Evolutionary conservation across 2,888 invertebrate genomes (phyloP).

Genomic region (Serripes groenlandicus): DNA sequence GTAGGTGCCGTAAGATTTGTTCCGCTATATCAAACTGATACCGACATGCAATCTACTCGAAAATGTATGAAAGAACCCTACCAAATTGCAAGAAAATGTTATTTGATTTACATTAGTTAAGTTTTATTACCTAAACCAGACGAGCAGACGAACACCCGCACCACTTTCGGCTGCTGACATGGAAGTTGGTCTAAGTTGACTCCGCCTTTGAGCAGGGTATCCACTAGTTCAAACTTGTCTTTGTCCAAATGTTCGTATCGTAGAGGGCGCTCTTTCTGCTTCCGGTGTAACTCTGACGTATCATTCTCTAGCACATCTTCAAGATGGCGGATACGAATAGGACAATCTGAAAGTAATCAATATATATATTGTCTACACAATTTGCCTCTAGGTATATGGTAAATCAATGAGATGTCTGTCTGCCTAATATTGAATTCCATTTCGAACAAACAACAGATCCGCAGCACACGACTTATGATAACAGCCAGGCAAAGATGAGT

Average conservation of each 20-base stretch:
- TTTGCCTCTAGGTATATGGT: no score
- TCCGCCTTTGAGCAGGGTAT: conserved; percentile 72
- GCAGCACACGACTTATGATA: no score
- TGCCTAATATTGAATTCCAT: no score
- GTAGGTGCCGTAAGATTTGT: no score
- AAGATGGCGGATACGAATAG: conserved; percentile 70
- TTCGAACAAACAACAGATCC: no score
- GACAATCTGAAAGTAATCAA: conserved; percentile 40
- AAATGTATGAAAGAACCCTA: no score
- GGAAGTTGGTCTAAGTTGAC: conserved; percentile 90
- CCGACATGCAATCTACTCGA: no score
- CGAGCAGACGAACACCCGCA: conserved; percentile 98
- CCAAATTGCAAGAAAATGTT: no score
- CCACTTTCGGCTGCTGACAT: conserved; percentile 97
- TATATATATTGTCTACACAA: no score
- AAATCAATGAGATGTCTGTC: background rate
- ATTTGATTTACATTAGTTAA: no score
- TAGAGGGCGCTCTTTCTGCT: conserved; percentile 60
- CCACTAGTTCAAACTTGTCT: conserved; percentile 63
- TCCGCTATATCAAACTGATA: no score
- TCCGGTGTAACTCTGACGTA: conserved; percentile 43
- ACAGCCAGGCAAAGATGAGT: no score
- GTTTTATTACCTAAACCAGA: conserved; percentile 99
- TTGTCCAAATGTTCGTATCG: conserved; percentile 71
- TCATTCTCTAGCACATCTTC: conserved; percentile 71